Evolutionary conservation across 2,888 invertebrate species (phyloP), one percentile per base, ranked within the genome.

Genomic region (Periphyllus acericola): DNA sequence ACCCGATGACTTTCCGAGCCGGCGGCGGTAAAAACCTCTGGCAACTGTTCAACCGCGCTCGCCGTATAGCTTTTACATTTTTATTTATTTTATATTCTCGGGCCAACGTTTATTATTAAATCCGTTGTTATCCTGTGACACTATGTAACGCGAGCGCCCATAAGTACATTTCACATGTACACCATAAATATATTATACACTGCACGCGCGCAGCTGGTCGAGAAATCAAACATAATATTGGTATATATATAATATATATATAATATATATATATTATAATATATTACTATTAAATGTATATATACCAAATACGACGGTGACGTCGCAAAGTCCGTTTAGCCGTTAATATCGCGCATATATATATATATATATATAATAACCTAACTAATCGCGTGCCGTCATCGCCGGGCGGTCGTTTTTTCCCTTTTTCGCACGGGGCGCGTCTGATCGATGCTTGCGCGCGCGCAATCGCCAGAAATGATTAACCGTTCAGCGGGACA

Each of bases 51-150:
- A 72, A 34, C 29, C 29, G 8, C 68, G 1, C 29, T 68, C 34
- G 29, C 72, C 46, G 34, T 46, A 17, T 46, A 17, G 34, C 17
- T 34, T 17, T 72, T 60, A 46, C 46, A 46, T 46, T 46, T 46
- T 46, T 46, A 46, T 46, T 46, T 46, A 11, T 46, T 46, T 46
- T 46, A 46, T 46, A 68, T 29, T 68, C 29, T 68, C n/a, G 68
- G 29, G 60, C 46, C 66, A n/a, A 66, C 68, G 68, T 68, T 68
- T 68, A 68, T 68, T 68, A 68, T 68, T 68, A 68, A 68, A 68
- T 46, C 46, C 1, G 46, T 46, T 46, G 60, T 60, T 25, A 25
- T 60, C 5, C 21, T 25, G 25, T 60, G 5, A 8, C 25, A 25
- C 25, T 25, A n/a, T n/a, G n/a, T n/a, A 60, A 8, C 60, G 25